Evolutionary conservation across 2,797 vertebrate species (phyloP), one percentile per base, ranked within the genome.

Genomic region (Esox masquinongy): DNA sequence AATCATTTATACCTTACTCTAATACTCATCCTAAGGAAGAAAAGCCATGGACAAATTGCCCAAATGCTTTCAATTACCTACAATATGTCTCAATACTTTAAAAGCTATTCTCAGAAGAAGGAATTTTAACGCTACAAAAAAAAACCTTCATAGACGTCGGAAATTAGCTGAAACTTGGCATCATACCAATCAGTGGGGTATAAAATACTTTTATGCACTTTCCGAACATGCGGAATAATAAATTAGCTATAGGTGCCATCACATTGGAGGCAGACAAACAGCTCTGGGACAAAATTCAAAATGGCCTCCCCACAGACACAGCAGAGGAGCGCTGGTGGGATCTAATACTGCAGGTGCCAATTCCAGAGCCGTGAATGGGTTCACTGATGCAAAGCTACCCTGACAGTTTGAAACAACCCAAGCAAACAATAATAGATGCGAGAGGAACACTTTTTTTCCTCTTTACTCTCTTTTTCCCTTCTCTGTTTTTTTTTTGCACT

Each of bases 351-450:
- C 43, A 82, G 75, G 74, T 74, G 66, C 61, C 72, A 73, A 64
- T 74, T 79, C 72, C 56, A 74, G 71, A 24, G 66, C 68, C 63
- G 63, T 80, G 78, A 84, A 87, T 82, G 79, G 80, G 68, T 64
- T 77, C 77, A 74, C 72, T 88, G 85, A 85, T 74, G 70, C 80
- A 84, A 81, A 84, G 76, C 66, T 63, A 50, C 74, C 81, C 70
- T 82, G 84, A 84, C 83, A 85, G 72, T 75, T 74, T 68, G 59
- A 66, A 77, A 72, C 75, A 76, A 82, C 84, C 70, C 72, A 77
- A 82, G 59, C 50, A 72, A 70, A 73, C 76, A 19, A 74, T 72
- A 72, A 79, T 72, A 77, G 79, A 83, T 70, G 47, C 66, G 63
- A 56, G 68, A 77, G 63, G 76, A 34, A 80, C 76, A 82, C 36